Evolutionary conservation across 2,797 vertebrate species (phyloP), one percentile per base, ranked within the genome.

Genomic region (Lophius americanus): DNA sequence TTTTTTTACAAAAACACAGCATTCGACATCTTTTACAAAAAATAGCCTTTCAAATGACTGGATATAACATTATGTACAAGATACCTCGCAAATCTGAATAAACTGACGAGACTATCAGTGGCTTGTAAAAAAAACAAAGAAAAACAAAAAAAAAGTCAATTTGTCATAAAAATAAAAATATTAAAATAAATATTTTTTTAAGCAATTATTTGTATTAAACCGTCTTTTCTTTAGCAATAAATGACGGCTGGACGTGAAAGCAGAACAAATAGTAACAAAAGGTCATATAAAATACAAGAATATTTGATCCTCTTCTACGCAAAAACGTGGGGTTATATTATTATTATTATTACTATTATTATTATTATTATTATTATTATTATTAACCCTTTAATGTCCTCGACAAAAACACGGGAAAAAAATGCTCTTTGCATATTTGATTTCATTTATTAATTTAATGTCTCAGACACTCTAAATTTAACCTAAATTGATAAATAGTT

Each of bases 1-100:
- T 70, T 58, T 47, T 44, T 75, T 51, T 70, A 75, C 47, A 79
- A 75, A 23, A 66, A 70, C 6, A 69, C 6, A 70, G 32, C 6
- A 23, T 23, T 23, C 23, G 2, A 23, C 23, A 23, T 23, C 23
- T 23, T 23, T 23, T 23, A 4, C 39, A 50, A 49, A 64, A 52
- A 14, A 33, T 48, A 50, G 47, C 0, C 10, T 47, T 67, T 55
- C n/a, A 48, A 67, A 33, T 5, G 64, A 39, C n/a, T 2, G 3
- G 62, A 60, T 59, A 23, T 7, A 13, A 50, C 1, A 59, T 72
- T 66, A 36, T 75, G 13, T 67, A 42, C 11, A 73, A 48, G 13
- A 59, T 7, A 38, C 3, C 36, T 4, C 3, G 13, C 11, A n/a
- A 46, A 43, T 2, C 33, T 9, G 6, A 38, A 23, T 23, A 11